A percentile compares a stretch with the other conserved stretches of the same genome.
Evolutionary conservation across 2,797 vertebrate species (phyloP).

Genomic region (Tapera naevia): DNA sequence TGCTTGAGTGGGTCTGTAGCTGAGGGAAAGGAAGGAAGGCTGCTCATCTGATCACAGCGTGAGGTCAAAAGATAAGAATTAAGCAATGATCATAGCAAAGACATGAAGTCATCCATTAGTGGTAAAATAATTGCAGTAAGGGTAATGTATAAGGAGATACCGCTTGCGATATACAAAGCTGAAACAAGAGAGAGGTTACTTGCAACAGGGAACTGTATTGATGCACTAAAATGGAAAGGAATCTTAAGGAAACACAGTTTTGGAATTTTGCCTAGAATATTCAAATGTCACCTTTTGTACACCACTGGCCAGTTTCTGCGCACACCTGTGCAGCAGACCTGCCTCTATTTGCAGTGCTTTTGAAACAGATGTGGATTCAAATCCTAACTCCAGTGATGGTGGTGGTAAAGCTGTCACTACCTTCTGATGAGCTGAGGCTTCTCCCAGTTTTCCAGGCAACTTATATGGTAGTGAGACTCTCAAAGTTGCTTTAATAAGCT

Average conservation of each 20-base stretch:
- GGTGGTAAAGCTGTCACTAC: neutral
- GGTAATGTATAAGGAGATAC: neutral
- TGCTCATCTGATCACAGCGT: neutral
- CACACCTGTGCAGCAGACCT: neutral
- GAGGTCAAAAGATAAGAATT: neutral
- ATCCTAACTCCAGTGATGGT: neutral
- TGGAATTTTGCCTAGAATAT: neutral
- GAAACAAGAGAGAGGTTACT: neutral
- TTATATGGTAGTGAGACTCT: neutral
- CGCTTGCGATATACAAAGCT: neutral
- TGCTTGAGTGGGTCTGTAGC: neutral
- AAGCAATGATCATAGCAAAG: neutral
- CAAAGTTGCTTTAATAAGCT: neutral
- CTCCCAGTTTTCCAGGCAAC: neutral
- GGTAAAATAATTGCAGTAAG: neutral
- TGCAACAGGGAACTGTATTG: neutral
- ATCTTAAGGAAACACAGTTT: neutral
- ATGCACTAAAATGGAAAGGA: neutral
- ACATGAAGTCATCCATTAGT: fast-evolving
- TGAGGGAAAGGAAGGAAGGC: neutral
- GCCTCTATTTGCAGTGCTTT: neutral
- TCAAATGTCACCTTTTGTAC: neutral
- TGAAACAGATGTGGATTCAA: neutral
- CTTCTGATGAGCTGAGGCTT: neutral
- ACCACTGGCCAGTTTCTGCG: neutral